phyloP scores from a whole-genome alignment of 1,140 invertebrate genomes.

The Grapholita molesta region DNA sequence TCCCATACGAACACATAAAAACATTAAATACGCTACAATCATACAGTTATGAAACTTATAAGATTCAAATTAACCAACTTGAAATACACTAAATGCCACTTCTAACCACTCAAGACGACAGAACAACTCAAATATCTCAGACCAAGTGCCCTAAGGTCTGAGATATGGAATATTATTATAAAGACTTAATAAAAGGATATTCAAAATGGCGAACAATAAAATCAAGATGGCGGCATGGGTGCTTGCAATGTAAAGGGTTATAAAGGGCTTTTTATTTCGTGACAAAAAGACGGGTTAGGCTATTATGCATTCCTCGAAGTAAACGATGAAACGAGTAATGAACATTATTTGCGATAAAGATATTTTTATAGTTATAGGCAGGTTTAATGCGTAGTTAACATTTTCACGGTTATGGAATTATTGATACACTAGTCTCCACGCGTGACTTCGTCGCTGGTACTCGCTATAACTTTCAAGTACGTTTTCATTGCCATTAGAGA shows the following conservation, averaged over 20 bases:
- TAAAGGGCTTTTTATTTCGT: conserved; percentile 19
- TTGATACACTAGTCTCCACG: not conserved
- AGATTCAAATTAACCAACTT: not conserved
- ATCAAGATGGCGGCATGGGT: conserved; percentile 62
- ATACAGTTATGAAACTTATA: not conserved
- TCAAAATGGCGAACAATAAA: conserved; percentile 56
- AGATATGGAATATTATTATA: conserved; percentile 37
- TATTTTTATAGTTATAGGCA: not conserved
- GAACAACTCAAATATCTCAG: not conserved
- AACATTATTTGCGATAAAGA: not conserved
- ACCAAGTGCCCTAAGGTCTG: not conserved
- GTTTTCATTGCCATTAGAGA: not conserved
- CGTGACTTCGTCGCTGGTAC: not conserved
- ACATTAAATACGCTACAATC: not conserved
- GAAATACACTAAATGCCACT: not conserved
- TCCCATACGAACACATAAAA: no score
- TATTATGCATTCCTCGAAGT: not conserved
- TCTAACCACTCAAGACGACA: conserved; percentile 4
- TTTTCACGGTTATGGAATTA: not conserved
- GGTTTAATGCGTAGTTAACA: not conserved
- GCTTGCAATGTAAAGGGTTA: conserved; percentile 33
- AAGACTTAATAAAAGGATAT: conserved; percentile 50
- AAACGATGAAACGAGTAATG: conserved; percentile 1
- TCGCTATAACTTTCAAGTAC: not conserved
- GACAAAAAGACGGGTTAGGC: not conserved